Evolutionary conservation across 2,113 vertebrate species (phyloP).

Genomic region (Otis tarda): DNA sequence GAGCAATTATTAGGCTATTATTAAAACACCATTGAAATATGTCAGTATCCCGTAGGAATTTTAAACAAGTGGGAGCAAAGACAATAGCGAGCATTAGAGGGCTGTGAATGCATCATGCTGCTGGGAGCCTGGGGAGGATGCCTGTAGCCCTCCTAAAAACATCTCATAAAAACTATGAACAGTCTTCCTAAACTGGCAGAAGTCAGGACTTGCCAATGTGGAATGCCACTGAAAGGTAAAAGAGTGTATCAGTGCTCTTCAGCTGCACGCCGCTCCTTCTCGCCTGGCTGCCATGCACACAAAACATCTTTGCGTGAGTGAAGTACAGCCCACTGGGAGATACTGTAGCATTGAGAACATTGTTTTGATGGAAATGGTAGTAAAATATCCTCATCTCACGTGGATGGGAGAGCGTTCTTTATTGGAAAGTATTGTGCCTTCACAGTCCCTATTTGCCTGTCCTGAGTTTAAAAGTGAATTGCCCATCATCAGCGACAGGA

Average conservation of each 20-base stretch:
- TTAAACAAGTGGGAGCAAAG: conserved; percentile 25
- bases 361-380: background rate
- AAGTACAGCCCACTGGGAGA: background rate
- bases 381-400: background rate
- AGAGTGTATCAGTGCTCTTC: background rate
- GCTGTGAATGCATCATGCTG: fast-evolving
- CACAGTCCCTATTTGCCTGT: background rate
- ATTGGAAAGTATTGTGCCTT: background rate
- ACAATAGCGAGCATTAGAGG: background rate
- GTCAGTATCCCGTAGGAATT: conserved; percentile 28
- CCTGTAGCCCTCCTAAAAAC: background rate
- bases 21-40: conserved; percentile 38
- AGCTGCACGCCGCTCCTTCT: background rate
- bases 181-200: background rate
- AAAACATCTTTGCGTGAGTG: background rate
- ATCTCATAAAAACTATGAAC: background rate
- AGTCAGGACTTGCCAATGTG: background rate
- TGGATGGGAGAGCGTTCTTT: background rate
- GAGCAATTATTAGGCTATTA: conserved; percentile 64
- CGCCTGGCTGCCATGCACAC: fast-evolving
- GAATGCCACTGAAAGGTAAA: background rate
- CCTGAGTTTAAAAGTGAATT: background rate
- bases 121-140: background rate
- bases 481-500: background rate
- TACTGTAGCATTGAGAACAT: background rate